These are phyloP conservation scores for Picathartes gymnocephalus DNA, from an alignment of 2,113 vertebrate genomes.

Conservation along the genomic window DNA sequence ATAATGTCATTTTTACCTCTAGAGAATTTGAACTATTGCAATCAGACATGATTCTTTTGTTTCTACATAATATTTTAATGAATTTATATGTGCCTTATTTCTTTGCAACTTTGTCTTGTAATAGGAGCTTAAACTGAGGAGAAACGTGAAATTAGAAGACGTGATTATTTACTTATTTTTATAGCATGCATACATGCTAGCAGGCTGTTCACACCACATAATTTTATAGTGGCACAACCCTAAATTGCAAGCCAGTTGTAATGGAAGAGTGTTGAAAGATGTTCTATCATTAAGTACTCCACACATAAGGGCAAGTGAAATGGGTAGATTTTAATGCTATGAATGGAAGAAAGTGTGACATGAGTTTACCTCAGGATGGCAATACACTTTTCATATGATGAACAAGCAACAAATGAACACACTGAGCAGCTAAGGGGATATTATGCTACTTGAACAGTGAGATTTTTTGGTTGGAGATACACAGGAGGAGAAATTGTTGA, in stretches of 20 bases:
- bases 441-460: not conserved
- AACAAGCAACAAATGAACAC: not conserved
- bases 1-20: not conserved
- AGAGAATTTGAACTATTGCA: not conserved
- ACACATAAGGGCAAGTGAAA: not conserved
- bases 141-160: not conserved
- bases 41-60: not conserved
- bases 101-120: not conserved
- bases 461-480: not conserved
- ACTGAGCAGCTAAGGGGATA: not conserved
- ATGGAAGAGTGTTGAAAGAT: not conserved
- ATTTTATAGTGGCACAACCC: not conserved
- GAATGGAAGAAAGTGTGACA: not conserved
- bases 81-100: not conserved
- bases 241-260: not conserved
- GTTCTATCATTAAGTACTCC: not conserved
- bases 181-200: not conserved
- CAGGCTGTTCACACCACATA: not conserved
- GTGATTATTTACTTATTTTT: not conserved
- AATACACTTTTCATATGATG: not conserved
- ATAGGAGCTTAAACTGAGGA: not conserved
- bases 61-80: not conserved
- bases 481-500: not conserved
- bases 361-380: not conserved
- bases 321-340: not conserved